Evolutionary conservation across 2,888 invertebrate species (phyloP).

Genomic region (Drosophila quinaria): DNA sequence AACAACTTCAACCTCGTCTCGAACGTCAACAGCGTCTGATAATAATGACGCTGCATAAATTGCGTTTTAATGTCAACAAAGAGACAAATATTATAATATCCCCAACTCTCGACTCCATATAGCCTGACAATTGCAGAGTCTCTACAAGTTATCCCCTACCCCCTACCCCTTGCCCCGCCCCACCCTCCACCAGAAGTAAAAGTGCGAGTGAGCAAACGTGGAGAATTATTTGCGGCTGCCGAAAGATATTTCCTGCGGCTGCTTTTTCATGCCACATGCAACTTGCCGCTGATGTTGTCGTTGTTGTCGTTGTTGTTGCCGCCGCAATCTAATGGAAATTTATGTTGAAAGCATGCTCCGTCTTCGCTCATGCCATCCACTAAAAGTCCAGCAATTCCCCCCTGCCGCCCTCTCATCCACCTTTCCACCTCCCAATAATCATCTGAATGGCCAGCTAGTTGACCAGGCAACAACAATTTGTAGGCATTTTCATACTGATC

Average conservation of each 20-base stretch:
- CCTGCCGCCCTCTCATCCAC: neutral
- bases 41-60: conserved; percentile 80
- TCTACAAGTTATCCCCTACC: conserved; percentile 2
- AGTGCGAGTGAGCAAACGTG: conserved; percentile 77
- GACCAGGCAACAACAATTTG: conserved; percentile 73
- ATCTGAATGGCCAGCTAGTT: conserved; percentile 49
- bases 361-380: conserved; percentile 51
- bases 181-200: conserved; percentile 66
- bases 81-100: conserved; percentile 78
- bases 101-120: conserved; percentile 33
- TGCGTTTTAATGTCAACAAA: conserved; percentile 81
- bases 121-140: conserved; percentile 14
- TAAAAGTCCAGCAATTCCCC: conserved; percentile 32
- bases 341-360: conserved; percentile 78
- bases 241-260: conserved; percentile 79
- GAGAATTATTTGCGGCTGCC: conserved; percentile 79
- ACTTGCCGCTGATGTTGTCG: conserved; percentile 43
- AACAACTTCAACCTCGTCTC: conserved; percentile 24
- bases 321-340: conserved; percentile 78
- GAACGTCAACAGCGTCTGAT: conserved; percentile 48
- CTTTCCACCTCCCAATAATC: conserved; percentile 14
- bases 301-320: conserved; percentile 23
- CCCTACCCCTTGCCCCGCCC: conserved; percentile 7
- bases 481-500: conserved; percentile 78
- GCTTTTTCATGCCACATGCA: conserved; percentile 77